phyloP scores from a whole-genome alignment of 2,797 vertebrate species.

The Acanthiza pusilla region DNA sequence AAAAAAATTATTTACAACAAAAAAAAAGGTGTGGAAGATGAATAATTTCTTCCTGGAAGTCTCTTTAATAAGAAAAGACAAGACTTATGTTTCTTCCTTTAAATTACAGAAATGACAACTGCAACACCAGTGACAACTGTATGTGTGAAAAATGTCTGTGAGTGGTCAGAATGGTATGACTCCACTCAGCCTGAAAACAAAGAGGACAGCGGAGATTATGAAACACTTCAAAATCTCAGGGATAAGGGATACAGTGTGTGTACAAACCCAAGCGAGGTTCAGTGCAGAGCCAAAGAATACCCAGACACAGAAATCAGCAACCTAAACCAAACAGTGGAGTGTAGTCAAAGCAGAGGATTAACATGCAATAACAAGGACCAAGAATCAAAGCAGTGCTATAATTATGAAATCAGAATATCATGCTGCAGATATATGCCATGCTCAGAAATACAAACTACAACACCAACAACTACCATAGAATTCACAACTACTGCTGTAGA shows the following conservation, averaged over 20 bases:
- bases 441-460: background rate
- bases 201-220: conserved; percentile 65
- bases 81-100: background rate
- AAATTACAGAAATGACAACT: background rate
- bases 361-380: conserved; percentile 70
- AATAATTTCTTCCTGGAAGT: background rate
- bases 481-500: background rate
- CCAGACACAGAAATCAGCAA: background rate
- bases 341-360: conserved; percentile 46
- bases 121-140: background rate
- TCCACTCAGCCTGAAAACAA: background rate
- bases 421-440: conserved; percentile 68
- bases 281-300: conserved; percentile 57
- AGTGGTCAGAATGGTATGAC: conserved; percentile 73
- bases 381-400: conserved; percentile 27
- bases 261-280: background rate
- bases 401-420: conserved; percentile 70
- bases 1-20: background rate
- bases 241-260: conserved; percentile 55
- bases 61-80: background rate
- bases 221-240: conserved; percentile 61
- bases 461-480: background rate
- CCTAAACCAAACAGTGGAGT: conserved; percentile 65
- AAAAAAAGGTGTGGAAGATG: accelerated
- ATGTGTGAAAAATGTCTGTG: conserved; percentile 65